These are phyloP conservation scores for Callaeas wilsoni DNA, from an alignment of 2,113 vertebrate genomes.

Conservation along the genomic window DNA sequence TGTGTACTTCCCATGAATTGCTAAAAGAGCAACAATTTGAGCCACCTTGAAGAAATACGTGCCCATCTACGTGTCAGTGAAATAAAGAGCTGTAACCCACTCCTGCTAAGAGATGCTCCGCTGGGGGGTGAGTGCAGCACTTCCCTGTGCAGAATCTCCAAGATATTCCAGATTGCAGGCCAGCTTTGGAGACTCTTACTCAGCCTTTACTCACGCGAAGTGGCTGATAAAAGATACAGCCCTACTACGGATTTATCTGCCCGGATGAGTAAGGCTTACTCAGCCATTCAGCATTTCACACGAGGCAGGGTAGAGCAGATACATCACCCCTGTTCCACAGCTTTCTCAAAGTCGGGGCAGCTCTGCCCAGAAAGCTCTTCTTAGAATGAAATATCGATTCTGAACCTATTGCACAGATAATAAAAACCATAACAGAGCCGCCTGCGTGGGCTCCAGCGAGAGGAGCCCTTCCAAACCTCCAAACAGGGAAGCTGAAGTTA, in stretches of 20 bases:
- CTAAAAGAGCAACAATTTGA: neutral
- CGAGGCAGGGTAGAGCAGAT: neutral
- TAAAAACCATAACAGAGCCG: neutral
- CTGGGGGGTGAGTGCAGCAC: neutral
- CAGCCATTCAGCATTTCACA: neutral
- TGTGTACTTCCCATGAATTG: neutral
- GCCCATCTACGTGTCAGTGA: neutral
- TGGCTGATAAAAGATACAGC: neutral
- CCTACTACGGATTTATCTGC: neutral
- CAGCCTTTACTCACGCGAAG: slow-evolving; percentile 25
- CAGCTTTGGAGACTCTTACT: slow-evolving; percentile 10
- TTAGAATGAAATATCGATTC: neutral
- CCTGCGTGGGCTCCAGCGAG: neutral
- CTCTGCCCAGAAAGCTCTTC: neutral
- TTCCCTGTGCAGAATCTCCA: neutral
- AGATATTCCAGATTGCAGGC: neutral
- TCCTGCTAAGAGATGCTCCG: neutral
- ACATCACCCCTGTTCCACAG: neutral
- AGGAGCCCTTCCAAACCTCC: slow-evolving; percentile 25
- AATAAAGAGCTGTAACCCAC: neutral
- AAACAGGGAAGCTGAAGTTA: slow-evolving; percentile 56
- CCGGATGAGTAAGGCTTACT: slow-evolving; percentile 28
- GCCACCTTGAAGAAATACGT: neutral
- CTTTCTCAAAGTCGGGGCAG: neutral
- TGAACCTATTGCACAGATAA: neutral